Base-by-base conservation (phyloP, 2,113 vertebrate genomes). In the Atlantisia rogersi region DNA sequence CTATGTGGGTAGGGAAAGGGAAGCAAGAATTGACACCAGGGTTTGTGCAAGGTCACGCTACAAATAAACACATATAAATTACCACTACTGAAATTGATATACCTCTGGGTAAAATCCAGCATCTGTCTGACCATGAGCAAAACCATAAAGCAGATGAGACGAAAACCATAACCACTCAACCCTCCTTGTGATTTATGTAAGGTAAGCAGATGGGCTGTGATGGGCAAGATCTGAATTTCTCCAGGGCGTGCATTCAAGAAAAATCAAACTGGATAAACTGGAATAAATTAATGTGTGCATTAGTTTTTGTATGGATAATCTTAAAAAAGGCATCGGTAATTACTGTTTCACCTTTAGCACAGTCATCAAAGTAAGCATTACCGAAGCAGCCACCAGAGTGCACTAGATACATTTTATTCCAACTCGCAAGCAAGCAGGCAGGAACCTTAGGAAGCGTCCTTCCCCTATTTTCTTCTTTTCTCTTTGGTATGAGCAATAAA, bases 351-450 rank as follows among this genome's bases (percentile, higher is more conserved):
- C 37, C 22, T 90, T 90, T 65, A 25, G 12, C 4, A 3, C 83
- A 65, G 8, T 90, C 39, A 39, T 22, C 2, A 6, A 82, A 92
- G 68, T 39, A 88, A 77, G 86, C 58, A 63, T 94, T 96, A 90
- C 40, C 1, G 1, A 90, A 93, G 73, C 95, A 92, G 83, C 97
- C 97, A 96, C 95, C 94, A 97, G 97, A 96, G 97, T 59, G 96
- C 97, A 96, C 96, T 73, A 96, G 83, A 96, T 80, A 74, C 95
- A 80, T 96, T 94, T 82, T 29, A 88, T 76, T 96, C 63, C n/a
- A 68, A 52, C n/a, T 74, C 29, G 1, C 17, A 82, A 46, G 75
- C 44, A 46, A 31, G 48, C 62, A 73, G 65, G 9, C 6, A 62
- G n/a, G 29, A 88, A 31, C 1, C 0, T 26, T 19, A 31, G 64